Conservation (phyloP, 2,113 vertebrate species). For the Proterorhinus semilunaris region DNA sequence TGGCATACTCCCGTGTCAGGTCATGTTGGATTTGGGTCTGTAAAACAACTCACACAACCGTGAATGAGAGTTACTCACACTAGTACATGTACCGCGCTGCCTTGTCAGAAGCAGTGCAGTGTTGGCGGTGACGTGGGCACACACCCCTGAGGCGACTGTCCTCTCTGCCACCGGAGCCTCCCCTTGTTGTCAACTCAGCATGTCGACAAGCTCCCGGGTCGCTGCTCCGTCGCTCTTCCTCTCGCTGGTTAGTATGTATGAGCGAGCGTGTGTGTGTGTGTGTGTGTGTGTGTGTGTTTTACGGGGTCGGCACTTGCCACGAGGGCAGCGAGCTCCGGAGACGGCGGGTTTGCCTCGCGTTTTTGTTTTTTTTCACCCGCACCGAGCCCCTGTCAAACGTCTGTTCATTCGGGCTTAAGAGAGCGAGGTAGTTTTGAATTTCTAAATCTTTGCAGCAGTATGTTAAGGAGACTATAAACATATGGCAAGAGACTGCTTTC, state of each 20-base stretch:
- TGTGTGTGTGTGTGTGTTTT: too few species aligned
- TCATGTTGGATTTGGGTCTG: too few species aligned
- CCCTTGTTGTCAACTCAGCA: conserved; percentile 58
- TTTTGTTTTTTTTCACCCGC: background rate
- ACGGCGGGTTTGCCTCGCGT: conserved; percentile 40
- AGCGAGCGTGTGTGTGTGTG: conserved; percentile 2
- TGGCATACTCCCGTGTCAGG: too few species aligned
- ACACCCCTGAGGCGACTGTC: conserved; percentile 34
- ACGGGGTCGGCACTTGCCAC: conserved; percentile 56
- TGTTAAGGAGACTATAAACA: conserved; percentile 10
- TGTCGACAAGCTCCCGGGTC: conserved; percentile 62
- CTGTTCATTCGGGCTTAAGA: conserved; percentile 8
- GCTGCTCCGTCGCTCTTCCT: conserved; percentile 37
- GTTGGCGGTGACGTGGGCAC: conserved; percentile 26
- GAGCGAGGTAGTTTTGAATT: too few species aligned
- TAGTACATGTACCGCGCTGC: conserved; percentile 26
- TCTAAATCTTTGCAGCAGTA: conserved; percentile 9
- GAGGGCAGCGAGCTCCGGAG: conserved; percentile 36
- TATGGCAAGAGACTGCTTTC: conserved; percentile 11
- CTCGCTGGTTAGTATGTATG: conserved; percentile 56
- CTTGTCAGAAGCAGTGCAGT: conserved; percentile 19
- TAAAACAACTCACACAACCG: background rate
- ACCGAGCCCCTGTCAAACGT: conserved; percentile 27
- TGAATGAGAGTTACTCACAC: background rate
- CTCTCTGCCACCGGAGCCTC: conserved; percentile 46